Evolutionary conservation across 2,888 invertebrate species (phyloP), one percentile per base, ranked within the genome.

Genomic region (Chloroclysta siterata): DNA sequence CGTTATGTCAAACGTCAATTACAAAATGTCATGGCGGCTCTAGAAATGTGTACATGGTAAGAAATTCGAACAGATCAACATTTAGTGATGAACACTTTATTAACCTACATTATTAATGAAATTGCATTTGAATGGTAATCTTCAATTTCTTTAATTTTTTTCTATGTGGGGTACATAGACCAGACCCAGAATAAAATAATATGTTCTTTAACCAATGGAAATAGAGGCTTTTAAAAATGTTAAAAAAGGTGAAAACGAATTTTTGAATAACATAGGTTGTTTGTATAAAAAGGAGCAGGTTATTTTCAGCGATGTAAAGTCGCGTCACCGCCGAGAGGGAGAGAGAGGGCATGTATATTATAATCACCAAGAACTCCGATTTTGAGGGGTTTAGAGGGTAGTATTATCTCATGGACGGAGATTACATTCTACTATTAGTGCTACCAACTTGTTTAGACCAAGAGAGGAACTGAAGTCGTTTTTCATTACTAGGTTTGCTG

Each of bases 391-490:
- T 68, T 65, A 14, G 54, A 65, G 72, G 71, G 69, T 72, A 68
- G 74, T 73, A 71, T 73, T 74, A 81, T 81, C 80, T 83, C 84
- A 82, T 89, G 89, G 89, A 89, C 89, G 89, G 89, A 89, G 82
- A 84, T 80, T 77, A 80, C 69, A 73, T 17, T 22, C 22, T 78
- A 80, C 75, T 74, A 11, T 33, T 33, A 39, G 36, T 39, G 11
- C 36, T 11, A 39, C 36, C 11, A 39, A 39, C 2, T 39, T 39
- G 36, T 39, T 39, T 11, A 39, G 36, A 39, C 11, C 33, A 8
- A 33, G 8, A 5, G 33, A 33, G 33, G 33, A 33, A 3, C 33
- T 33, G 6, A 33, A 8, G 2, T 29, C 29, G 36, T 11, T 11
- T 11, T 39, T 39, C 11, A 39, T 39, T 39, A n/a, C n/a, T 11